These are phyloP conservation scores for Lepus oiostolus DNA, from an alignment of 2,797 vertebrate species.

Conservation along the genomic window DNA sequence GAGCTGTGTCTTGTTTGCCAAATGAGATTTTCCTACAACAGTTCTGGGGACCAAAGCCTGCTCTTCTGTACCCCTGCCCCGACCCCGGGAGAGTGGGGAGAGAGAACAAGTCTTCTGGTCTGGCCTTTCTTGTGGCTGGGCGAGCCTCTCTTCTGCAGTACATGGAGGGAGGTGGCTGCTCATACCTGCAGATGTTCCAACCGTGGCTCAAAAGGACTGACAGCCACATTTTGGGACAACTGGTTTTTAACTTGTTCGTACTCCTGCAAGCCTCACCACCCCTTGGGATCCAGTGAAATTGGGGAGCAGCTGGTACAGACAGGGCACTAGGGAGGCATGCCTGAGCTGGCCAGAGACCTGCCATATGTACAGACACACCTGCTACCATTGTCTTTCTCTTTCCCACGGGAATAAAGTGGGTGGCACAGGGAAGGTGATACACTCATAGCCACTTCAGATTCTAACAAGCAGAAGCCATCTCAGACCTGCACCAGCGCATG, in stretches of 20 bases:
- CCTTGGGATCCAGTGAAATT: not conserved
- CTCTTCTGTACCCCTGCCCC: too few relatives aligned
- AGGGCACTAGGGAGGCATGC: too few relatives aligned
- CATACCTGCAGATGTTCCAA: not conserved
- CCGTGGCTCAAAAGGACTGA: not conserved
- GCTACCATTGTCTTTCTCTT: not conserved
- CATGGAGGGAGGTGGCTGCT: not conserved
- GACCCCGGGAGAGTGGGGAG: not conserved
- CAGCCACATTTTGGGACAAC: not conserved
- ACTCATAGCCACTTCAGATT: not conserved
- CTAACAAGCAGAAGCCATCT: not conserved
- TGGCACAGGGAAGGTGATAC: not conserved
- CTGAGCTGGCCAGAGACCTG: not conserved
- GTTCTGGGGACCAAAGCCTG: not conserved
- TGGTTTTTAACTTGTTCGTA: not conserved
- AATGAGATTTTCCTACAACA: not conserved
- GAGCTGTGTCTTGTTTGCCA: not conserved
- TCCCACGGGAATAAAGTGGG: constrained; percentile 50
- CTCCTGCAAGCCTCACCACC: accelerated
- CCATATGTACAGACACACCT: not conserved
- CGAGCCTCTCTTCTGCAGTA: not conserved
- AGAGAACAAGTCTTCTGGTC: not conserved
- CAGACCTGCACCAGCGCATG: not conserved
- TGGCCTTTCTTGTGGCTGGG: not conserved
- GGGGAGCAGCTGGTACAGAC: not conserved